A percentile compares a stretch with the other conserved stretches of the same genome.
Evolutionary conservation across 2,888 invertebrate species (phyloP).

Genomic region (Ochropleura leucogaster): DNA sequence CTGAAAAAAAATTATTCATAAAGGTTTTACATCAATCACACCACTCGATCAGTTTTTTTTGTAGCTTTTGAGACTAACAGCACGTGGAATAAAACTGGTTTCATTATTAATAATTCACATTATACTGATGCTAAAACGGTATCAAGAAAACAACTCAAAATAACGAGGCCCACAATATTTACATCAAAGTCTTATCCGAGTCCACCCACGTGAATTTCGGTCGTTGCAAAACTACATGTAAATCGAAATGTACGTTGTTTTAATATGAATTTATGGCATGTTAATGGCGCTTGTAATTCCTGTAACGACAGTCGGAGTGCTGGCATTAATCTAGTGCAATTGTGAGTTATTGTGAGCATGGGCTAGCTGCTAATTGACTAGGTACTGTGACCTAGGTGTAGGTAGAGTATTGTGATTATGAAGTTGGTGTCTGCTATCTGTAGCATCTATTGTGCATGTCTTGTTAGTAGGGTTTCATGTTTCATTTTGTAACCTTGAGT

Average conservation of each 20-base stretch:
- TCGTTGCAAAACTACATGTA: slow-evolving; percentile 58
- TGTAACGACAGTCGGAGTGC: slow-evolving; percentile 57
- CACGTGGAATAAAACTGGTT: background rate
- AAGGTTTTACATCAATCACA: no score
- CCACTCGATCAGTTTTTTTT: background rate
- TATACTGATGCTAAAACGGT: slow-evolving; percentile 1
- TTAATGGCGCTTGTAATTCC: slow-evolving; percentile 67
- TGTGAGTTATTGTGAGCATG: slow-evolving; percentile 69
- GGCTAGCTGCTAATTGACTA: slow-evolving; percentile 56
- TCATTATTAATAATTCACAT: background rate
- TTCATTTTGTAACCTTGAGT: background rate
- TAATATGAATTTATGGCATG: slow-evolving; percentile 67
- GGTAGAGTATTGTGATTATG: slow-evolving; percentile 20
- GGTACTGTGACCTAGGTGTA: slow-evolving; percentile 30
- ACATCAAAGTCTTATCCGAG: slow-evolving; percentile 50
- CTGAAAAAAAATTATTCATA: no score
- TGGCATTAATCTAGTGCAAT: slow-evolving; percentile 66
- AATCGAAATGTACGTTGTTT: slow-evolving; percentile 62
- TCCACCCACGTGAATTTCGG: slow-evolving; percentile 53
- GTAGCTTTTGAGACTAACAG: background rate
- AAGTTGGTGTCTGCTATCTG: background rate
- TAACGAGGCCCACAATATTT: slow-evolving; percentile 43
- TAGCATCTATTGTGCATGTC: background rate
- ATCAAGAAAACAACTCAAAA: slow-evolving; percentile 20
- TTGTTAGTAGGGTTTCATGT: background rate